Conservation (phyloP, 2,888 invertebrate species). For the Lasiommata megera region DNA sequence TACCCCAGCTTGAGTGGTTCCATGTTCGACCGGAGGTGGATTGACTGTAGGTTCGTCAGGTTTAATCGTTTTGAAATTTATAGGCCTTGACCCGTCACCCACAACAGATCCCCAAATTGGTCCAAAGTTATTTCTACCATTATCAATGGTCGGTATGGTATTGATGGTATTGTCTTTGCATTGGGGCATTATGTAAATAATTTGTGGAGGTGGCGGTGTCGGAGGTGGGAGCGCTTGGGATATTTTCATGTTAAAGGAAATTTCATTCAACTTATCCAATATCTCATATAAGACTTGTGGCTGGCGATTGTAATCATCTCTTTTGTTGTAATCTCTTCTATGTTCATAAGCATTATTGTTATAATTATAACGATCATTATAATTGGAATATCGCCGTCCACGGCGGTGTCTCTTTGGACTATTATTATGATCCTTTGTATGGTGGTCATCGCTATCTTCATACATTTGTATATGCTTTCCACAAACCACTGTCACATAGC, state of each 20-base stretch:
- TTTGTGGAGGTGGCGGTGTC: constrained; percentile 52
- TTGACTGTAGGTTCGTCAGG: constrained; percentile 33
- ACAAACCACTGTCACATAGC: constrained; percentile 45
- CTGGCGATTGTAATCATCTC: constrained; percentile 36
- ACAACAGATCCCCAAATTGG: constrained; percentile 56
- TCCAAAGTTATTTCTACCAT: no score
- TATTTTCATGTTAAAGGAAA: constrained; percentile 46
- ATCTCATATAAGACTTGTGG: constrained; percentile 46
- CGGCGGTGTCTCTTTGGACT: constrained; percentile 48
- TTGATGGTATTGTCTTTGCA: constrained; percentile 9
- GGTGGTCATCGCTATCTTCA: constrained; percentile 30
- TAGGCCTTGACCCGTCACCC: constrained; percentile 53
- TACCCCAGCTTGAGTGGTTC: constrained; percentile 43
- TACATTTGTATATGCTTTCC: constrained; percentile 40
- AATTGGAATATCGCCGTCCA: constrained; percentile 54
- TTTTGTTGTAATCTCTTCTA: constrained; percentile 41
- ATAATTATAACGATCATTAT: constrained; percentile 47
- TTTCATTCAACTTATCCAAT: constrained; percentile 55
- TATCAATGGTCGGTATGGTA: constrained; percentile 10
- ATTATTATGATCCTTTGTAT: constrained; percentile 35
- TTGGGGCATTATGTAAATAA: constrained; percentile 55
- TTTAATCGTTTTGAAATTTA: constrained; percentile 49
- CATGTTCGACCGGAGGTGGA: constrained; percentile 47
- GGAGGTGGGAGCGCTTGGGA: constrained; percentile 38
- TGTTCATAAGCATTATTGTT: constrained; percentile 44